Evolutionary conservation across 2,888 invertebrate genomes (phyloP), one percentile per base, ranked within the genome.

Genomic region (Thysanoteuthis rhombus): DNA sequence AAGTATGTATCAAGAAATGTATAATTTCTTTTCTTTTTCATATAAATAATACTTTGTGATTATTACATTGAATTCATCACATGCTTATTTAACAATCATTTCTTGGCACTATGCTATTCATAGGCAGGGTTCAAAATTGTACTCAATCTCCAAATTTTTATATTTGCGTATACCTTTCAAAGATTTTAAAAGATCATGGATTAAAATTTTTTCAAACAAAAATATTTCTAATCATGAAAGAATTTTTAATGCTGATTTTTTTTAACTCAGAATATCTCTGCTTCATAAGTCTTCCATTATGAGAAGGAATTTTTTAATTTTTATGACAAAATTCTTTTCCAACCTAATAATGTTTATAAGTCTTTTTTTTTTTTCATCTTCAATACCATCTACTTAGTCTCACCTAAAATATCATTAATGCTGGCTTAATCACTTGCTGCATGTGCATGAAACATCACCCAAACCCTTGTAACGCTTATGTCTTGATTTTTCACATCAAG

Each of bases 391-490:
- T 52, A 52, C 75, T 10, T 75, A 4, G n/a, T n/a, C 16, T 75
- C 36, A n/a, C n/a, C 75, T 75, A n/a, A 75, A 75, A 16, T n/a
- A n/a, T 36, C n/a, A 75, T 75, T n/a, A 75, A 75, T 75, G 75
- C 75, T 75, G 75, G 75, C 75, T 75, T 75, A 75, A 75, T 75
- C 75, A 75, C 75, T 16, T 75, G 16, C n/a, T 75, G 75, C 75
- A 75, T 75, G 75, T 75, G 75, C 75, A 75, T 75, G 75, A 75
- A 75, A n/a, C 16, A 75, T 75, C 75, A 75, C 75, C 75, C n/a
- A n/a, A 75, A 75, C 75, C 75, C 75, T 75, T 75, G n/a, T 75
- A n/a, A n/a, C n/a, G n/a, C 75, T 75, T 75, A n/a, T 75, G n/a
- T 75, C n/a, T 75, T 75, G 75, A 75, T 75, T 75, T 4, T 75